These are phyloP conservation scores for Synergus japonicus DNA, from an alignment of 2,888 invertebrate genomes.

Conservation along the genomic window DNA sequence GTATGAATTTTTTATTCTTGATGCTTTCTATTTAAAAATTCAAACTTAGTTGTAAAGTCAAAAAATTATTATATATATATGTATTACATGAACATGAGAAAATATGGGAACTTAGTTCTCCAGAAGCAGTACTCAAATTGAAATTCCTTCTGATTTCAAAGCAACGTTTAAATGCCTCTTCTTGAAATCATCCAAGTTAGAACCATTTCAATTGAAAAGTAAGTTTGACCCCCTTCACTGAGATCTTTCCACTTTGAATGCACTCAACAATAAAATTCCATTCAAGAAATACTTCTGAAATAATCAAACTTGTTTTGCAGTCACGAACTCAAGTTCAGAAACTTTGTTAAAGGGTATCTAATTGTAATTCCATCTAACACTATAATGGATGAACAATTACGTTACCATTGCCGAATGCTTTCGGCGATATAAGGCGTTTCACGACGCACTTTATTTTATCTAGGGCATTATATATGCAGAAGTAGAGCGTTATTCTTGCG, in stretches of 20 bases:
- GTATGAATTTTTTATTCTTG: too few species aligned
- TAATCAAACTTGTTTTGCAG: constrained; percentile 11
- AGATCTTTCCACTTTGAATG: not conserved
- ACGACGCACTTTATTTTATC: constrained; percentile 36
- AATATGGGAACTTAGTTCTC: not conserved
- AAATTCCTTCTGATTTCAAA: not conserved
- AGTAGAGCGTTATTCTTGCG: constrained; percentile 47
- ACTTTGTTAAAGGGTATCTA: constrained; percentile 4
- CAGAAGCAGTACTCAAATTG: not conserved
- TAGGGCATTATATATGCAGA: constrained; percentile 49
- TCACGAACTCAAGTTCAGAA: not conserved
- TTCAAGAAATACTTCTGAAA: not conserved
- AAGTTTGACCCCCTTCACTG: constrained; percentile 5
- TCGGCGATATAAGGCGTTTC: constrained; percentile 21
- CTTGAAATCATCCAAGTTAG: not conserved
- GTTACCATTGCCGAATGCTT: constrained; percentile 5
- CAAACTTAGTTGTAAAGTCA: too few species aligned
- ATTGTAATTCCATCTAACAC: constrained; percentile 1
- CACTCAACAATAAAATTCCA: not conserved
- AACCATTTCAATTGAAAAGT: not conserved
- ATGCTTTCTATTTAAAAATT: too few species aligned
- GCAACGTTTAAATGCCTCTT: not conserved
- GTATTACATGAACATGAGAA: not conserved
- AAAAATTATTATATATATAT: not conserved
- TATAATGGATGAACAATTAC: constrained; percentile 21